phyloP scores from a whole-genome alignment of 2,797 vertebrate species.

The Mus spretus region DNA sequence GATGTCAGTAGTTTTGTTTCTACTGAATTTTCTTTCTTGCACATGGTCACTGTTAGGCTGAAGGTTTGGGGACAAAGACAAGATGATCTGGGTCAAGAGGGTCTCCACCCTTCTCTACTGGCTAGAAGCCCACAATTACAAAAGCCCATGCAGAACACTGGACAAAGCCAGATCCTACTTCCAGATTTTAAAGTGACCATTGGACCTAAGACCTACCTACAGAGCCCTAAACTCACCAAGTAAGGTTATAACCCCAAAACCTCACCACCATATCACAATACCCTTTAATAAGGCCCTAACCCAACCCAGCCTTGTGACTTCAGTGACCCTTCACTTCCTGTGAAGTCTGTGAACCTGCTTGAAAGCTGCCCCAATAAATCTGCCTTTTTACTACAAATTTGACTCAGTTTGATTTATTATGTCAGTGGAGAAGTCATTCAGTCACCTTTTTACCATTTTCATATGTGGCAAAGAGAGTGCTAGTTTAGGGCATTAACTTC shows the following conservation, averaged over 20 bases:
- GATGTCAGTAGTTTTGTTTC: background rate
- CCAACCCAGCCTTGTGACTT: background rate
- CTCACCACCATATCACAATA: background rate
- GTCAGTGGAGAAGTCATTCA: too few species aligned
- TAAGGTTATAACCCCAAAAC: background rate
- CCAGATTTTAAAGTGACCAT: background rate
- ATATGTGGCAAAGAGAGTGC: background rate
- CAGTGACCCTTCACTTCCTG: background rate
- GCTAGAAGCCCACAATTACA: background rate
- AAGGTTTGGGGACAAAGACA: background rate
- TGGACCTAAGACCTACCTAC: background rate
- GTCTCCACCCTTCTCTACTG: background rate
- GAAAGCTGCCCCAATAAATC: background rate
- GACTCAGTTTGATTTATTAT: too few species aligned
- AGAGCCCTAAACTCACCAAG: background rate
- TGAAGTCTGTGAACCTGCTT: background rate
- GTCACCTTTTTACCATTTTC: background rate
- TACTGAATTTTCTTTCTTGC: background rate
- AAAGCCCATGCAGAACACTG: background rate
- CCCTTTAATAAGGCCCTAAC: background rate
- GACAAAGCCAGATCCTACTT: background rate
- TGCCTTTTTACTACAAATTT: too few species aligned
- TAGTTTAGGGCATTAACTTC: background rate
- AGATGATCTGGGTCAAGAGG: background rate
- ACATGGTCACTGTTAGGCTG: background rate